Base-by-base conservation (phyloP, 2,113 vertebrate genomes). In the Hippocampus zosterae region DNA sequence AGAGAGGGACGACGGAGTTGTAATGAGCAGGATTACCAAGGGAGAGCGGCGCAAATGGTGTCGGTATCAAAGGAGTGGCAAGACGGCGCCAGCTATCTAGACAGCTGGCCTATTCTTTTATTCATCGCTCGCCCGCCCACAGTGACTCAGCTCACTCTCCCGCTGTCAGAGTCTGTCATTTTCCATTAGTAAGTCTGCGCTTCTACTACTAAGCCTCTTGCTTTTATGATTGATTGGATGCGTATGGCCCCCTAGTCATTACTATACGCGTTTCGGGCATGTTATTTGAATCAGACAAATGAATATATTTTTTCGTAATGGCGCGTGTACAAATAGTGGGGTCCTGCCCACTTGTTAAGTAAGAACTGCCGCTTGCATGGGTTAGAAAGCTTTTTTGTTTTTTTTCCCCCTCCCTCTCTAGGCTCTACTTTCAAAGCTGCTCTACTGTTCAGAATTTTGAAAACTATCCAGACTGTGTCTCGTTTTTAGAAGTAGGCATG, bases 121-220 rank as follows among this genome's bases (percentile, higher is more conserved):
- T 91, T 90, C 88, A 85, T 85, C 29, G 74, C 75, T 75, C 81
- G 79, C 40, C 52, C 21, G 71, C 76, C 71, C 75, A 74, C 70
- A 84, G 78, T 86, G 87, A 90, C 88, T 86, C 85, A 86, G 87
- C 83, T 88, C 82, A 85, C 87, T 87, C 87, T 86, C 82, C 72
- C 68, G 79, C 86, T 85, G 84, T 85, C 85, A 85, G 79, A 80
- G 70, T 81, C 82, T 86, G 82, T 84, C 88, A 89, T 91, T 88
- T 87, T 85, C 81, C 82, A 88, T 88, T 83, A 87, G 76, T 85
- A 73, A 72, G 75, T 81, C 82, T 84, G 70, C 77, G 77, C 75
- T 73, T 65, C 23, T 23, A n/a, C 76, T 62, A 71, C 77, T 64
- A 72, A 42, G 71, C 65, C 53, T 70, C 67, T 62, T 70, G 65